phyloP scores from a whole-genome alignment of 2,888 invertebrate species.

The Baronia brevicornis region DNA sequence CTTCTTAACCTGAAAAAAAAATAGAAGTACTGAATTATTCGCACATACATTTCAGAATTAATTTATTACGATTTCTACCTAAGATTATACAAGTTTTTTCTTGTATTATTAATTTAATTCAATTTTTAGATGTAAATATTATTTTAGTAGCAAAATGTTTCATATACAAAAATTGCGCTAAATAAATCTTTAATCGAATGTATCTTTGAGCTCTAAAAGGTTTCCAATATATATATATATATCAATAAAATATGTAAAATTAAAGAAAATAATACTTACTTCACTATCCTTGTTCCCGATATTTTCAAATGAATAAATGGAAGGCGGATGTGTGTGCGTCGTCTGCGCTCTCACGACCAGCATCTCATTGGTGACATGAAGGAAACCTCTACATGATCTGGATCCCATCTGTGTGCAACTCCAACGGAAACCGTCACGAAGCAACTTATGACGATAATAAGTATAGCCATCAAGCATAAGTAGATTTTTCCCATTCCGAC shows the following conservation, averaged over 20 bases:
- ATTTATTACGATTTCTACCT: too few species aligned
- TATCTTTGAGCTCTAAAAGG: too few species aligned
- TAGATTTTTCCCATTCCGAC: conserved; percentile 57
- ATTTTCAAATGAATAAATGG: conserved; percentile 46
- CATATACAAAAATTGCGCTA: too few species aligned
- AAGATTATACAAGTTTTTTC: too few species aligned
- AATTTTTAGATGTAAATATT: too few species aligned
- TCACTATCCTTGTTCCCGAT: conserved; percentile 28
- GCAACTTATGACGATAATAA: conserved; percentile 61
- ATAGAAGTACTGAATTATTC: too few species aligned
- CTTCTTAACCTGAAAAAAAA: conserved; percentile 35
- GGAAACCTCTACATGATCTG: conserved; percentile 60
- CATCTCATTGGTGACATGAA: conserved; percentile 59
- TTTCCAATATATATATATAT: too few species aligned
- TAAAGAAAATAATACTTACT: conserved; percentile 19
- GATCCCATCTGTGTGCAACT: conserved; percentile 70
- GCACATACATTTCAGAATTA: too few species aligned
- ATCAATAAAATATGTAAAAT: neutral
- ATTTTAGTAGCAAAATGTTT: too few species aligned
- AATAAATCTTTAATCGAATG: too few species aligned
- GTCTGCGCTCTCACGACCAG: conserved; percentile 56
- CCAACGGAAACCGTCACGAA: conserved; percentile 63
- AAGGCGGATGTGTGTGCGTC: conserved; percentile 60
- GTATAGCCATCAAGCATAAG: conserved; percentile 64
- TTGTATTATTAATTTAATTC: too few species aligned